Evolutionary conservation across 1,140 invertebrate species (phyloP).

Genomic region (Ceratoteleas bidentatus): DNA sequence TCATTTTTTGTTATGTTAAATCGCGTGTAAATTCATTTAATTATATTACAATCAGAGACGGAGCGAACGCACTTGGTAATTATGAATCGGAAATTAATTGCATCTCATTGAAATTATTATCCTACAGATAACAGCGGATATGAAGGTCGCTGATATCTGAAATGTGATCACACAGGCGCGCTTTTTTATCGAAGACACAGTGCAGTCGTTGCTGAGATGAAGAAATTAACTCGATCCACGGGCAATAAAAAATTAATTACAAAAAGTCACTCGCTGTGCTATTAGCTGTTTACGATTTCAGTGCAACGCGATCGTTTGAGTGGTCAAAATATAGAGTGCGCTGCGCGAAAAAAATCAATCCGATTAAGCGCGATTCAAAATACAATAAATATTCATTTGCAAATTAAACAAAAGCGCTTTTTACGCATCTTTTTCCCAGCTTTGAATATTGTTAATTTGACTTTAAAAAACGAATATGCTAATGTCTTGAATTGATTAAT

Average conservation of each 20-base stretch:
- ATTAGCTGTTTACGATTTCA: slow-evolving; percentile 26
- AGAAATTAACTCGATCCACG: slow-evolving; percentile 38
- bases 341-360: slow-evolving; percentile 7
- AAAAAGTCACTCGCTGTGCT: slow-evolving; percentile 26
- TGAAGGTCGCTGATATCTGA: slow-evolving; percentile 43
- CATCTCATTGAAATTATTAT: slow-evolving; percentile 54
- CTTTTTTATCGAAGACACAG: slow-evolving; percentile 24
- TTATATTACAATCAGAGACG: slow-evolving; percentile 34
- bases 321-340: background rate
- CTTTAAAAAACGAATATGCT: too few species aligned
- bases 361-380: slow-evolving; percentile 1
- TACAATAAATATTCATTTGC: slow-evolving; percentile 9
- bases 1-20: too few species aligned
- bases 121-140: slow-evolving; percentile 34
- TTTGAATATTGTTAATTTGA: too few species aligned
- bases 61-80: slow-evolving; percentile 35
- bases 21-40: slow-evolving; percentile 34
- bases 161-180: slow-evolving; percentile 29
- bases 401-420: slow-evolving; percentile 4
- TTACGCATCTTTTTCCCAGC: too few species aligned
- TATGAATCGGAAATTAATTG: slow-evolving; percentile 45
- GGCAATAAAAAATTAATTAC: slow-evolving; percentile 19
- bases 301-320: slow-evolving; percentile 12
- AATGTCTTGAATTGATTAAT: too few species aligned
- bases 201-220: slow-evolving; percentile 22